Percentiles rank a stretch among this genome's conserved stretches.
These are phyloP conservation scores for Dinocampus coccinellae DNA, from an alignment of 2,888 invertebrate genomes.

Conservation along the genomic window DNA sequence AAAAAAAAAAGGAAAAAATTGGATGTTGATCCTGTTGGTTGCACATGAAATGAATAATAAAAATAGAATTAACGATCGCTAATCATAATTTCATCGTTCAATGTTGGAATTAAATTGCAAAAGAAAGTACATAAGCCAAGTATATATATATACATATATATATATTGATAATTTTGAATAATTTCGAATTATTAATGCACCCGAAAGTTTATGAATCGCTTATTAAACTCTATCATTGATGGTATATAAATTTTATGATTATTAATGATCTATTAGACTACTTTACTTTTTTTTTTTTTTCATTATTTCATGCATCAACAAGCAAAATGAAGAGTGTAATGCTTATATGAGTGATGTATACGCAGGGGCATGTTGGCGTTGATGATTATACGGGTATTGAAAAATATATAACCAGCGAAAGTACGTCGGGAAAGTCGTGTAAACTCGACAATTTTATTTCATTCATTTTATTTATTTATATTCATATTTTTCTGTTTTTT, in stretches of 20 bases:
- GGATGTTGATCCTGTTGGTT: background rate
- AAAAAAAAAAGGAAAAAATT: background rate
- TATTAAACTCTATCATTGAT: conserved; percentile 1
- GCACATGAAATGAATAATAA: background rate
- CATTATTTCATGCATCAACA: conserved; percentile 32
- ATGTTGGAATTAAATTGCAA: background rate
- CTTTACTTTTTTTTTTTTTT: background rate
- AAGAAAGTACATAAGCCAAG: no score
- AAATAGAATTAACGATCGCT: background rate
- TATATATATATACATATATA: no score
- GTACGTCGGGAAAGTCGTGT: conserved; percentile 33
- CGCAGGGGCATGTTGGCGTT: conserved; percentile 13
- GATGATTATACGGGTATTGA: conserved; percentile 32
- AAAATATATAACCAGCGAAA: conserved; percentile 25
- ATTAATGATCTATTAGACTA: background rate
- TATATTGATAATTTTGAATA: background rate
- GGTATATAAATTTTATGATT: conserved; percentile 11
- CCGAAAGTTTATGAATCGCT: background rate
- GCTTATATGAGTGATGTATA: conserved; percentile 1
- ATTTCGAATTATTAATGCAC: conserved; percentile 4
- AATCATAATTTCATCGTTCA: background rate
- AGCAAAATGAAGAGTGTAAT: conserved; percentile 12
- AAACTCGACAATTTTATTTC: conserved; percentile 13
- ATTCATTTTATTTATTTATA: background rate
- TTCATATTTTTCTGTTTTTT: no score